Percentiles rank a stretch among this genome's conserved stretches.
Conservation (phyloP, 1,140 invertebrate genomes). For the Brachystomella parvula region DNA sequence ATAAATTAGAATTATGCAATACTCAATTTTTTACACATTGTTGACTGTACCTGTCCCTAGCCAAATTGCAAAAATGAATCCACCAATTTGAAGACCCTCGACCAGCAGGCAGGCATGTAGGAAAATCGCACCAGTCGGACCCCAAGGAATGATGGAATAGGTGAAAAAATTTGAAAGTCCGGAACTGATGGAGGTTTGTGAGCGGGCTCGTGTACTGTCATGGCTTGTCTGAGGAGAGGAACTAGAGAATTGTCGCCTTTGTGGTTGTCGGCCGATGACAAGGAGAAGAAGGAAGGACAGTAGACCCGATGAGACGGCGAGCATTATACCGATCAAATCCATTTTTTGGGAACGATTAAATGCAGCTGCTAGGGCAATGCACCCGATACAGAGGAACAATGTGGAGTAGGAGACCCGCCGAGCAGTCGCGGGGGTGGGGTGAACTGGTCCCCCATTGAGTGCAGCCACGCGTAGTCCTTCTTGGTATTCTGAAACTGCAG, state of each 20-base stretch:
- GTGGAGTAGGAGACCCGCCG: slow-evolving; percentile 30
- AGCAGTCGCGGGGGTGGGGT: slow-evolving; percentile 29
- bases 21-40: slow-evolving; percentile 2
- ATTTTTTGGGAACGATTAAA: slow-evolving; percentile 26
- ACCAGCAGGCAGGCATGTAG: slow-evolving; percentile 33
- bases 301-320: slow-evolving; percentile 31
- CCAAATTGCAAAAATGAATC: slow-evolving; percentile 33
- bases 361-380: slow-evolving; percentile 28
- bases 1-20: not conserved
- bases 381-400: slow-evolving; percentile 27
- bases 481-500: slow-evolving; percentile 35
- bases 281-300: slow-evolving; percentile 36
- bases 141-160: slow-evolving; percentile 34
- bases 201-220: not conserved
- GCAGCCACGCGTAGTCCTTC: slow-evolving; percentile 30
- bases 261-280: slow-evolving; percentile 37
- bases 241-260: slow-evolving; percentile 15
- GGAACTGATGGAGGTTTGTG: not conserved
- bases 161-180: slow-evolving; percentile 18
- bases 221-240: not conserved
- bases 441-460: slow-evolving; percentile 26
- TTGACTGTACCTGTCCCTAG: slow-evolving; percentile 23
- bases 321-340: slow-evolving; percentile 32
- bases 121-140: slow-evolving; percentile 28
- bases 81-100: slow-evolving; percentile 27